These are phyloP conservation scores for Andricus curvator DNA, from an alignment of 2,888 invertebrate species.

Conservation along the genomic window DNA sequence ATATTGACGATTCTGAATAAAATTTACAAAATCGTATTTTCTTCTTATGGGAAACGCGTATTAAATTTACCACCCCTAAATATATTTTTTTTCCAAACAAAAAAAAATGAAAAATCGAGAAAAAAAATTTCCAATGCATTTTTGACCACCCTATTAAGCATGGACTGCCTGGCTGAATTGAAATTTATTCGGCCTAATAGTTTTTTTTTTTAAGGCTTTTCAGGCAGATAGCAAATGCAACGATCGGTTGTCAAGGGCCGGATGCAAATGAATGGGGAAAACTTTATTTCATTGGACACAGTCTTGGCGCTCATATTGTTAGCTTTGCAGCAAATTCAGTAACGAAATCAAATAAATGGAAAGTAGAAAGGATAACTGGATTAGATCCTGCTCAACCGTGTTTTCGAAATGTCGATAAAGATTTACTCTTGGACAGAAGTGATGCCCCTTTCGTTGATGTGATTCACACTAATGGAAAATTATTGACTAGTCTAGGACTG, in stretches of 20 bases:
- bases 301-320: constrained; percentile 83
- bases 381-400: constrained; percentile 85
- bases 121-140: too few relatives aligned
- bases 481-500: constrained; percentile 80
- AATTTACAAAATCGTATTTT: too few relatives aligned
- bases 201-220: constrained; percentile 25
- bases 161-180: too few relatives aligned
- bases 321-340: constrained; percentile 80
- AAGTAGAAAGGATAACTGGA: constrained; percentile 77
- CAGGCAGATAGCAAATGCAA: constrained; percentile 24
- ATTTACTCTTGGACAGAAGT: constrained; percentile 79
- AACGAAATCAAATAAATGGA: constrained; percentile 73
- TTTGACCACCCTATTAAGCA: too few relatives aligned
- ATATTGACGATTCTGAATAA: too few relatives aligned
- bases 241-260: constrained; percentile 50
- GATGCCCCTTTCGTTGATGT: constrained; percentile 83
- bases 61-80: too few relatives aligned
- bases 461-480: constrained; percentile 83
- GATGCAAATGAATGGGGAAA: constrained; percentile 60
- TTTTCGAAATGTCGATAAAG: constrained; percentile 78
- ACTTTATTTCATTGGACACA: constrained; percentile 82
- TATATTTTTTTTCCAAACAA: too few relatives aligned
- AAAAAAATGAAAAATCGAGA: too few relatives aligned
- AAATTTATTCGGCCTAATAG: too few relatives aligned
- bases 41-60: too few relatives aligned